Evolutionary conservation across 2,888 invertebrate species (phyloP).

Genomic region (Myathropa florea): DNA sequence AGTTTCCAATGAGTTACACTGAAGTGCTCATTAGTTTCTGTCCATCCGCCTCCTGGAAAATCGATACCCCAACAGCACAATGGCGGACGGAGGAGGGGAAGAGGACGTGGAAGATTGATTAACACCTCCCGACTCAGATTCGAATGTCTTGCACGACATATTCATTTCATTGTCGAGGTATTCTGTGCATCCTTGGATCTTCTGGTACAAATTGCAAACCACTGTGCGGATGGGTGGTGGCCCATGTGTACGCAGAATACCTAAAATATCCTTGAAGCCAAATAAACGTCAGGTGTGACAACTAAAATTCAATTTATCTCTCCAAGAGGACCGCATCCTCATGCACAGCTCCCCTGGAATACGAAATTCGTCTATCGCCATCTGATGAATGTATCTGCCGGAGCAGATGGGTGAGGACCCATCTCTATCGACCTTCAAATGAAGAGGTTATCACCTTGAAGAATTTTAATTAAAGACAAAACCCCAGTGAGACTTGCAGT

Average conservation of each 20-base stretch:
- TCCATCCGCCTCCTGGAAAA: not conserved
- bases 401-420: not conserved
- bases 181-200: not conserved
- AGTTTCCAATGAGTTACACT: constrained; percentile 18
- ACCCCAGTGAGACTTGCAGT: not conserved
- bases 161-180: not conserved
- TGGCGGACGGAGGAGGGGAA: not conserved
- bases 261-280: constrained; percentile 18
- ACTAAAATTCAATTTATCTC: constrained; percentile 30
- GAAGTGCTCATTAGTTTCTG: constrained; percentile 13
- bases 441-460: not conserved
- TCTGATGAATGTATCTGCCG: not conserved
- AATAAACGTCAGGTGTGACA: constrained; percentile 10
- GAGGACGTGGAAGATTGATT: not conserved
- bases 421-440: not conserved
- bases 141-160: not conserved
- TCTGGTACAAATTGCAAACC: constrained; percentile 2
- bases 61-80: not conserved
- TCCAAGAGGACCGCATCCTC: not conserved
- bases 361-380: not conserved
- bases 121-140: not conserved
- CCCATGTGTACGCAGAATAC: not conserved
- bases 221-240: not conserved
- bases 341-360: not conserved
- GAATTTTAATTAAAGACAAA: constrained; percentile 29